These are phyloP conservation scores for Pristionchus japonicus DNA, from an alignment of 2,888 invertebrate genomes.

Conservation along the genomic window DNA sequence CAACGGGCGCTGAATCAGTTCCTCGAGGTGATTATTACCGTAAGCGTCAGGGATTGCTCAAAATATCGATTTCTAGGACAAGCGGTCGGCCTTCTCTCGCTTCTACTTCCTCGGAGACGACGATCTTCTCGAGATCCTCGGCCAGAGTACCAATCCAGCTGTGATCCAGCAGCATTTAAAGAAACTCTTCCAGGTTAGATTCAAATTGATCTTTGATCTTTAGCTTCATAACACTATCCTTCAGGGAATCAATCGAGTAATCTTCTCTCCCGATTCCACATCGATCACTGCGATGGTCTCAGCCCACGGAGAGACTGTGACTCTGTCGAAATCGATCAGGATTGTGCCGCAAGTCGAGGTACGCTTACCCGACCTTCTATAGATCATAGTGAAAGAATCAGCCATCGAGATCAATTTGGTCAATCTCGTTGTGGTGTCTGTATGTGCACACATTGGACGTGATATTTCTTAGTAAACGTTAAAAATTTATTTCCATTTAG, in stretches of 20 bases:
- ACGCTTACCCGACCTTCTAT: not conserved
- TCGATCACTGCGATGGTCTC: slow-evolving; percentile 84
- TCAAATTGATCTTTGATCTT: not conserved
- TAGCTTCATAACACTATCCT: not conserved
- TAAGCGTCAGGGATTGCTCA: not conserved
- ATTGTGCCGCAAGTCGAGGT: slow-evolving; percentile 87
- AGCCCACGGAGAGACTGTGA: slow-evolving; percentile 79
- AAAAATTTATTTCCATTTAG: slow-evolving; percentile 62
- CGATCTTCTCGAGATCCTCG: slow-evolving; percentile 93
- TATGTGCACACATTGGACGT: no score
- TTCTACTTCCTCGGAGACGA: slow-evolving; percentile 98
- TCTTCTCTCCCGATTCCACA: slow-evolving; percentile 81
- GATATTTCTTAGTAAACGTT: not conserved
- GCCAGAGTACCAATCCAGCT: slow-evolving; percentile 89
- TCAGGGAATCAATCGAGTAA: slow-evolving; percentile 84
- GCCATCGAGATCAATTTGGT: no score
- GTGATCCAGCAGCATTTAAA: slow-evolving; percentile 93
- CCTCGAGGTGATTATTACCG: slow-evolving; percentile 82
- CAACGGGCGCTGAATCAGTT: slow-evolving; percentile 95
- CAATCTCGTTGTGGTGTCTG: no score
- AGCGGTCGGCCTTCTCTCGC: slow-evolving; percentile 91
- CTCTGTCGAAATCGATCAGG: slow-evolving; percentile 83
- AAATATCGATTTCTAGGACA: slow-evolving; percentile 82
- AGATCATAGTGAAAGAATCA: no score
- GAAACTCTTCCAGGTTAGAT: slow-evolving; percentile 86